These are phyloP conservation scores for Brachyopa scutellaris DNA, from an alignment of 2,888 invertebrate genomes.

Conservation along the genomic window DNA sequence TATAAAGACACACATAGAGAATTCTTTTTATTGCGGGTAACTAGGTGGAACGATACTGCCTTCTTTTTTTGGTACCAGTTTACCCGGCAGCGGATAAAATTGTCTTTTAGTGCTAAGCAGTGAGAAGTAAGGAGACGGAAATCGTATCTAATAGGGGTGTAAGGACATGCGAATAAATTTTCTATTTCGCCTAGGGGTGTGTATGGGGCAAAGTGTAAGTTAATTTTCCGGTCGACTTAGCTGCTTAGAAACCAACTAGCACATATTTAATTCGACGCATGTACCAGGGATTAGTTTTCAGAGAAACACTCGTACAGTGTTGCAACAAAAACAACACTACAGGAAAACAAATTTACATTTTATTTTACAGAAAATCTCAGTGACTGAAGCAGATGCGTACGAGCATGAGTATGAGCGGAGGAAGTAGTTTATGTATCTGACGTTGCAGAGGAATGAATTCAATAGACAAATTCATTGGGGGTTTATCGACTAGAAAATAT, in stretches of 20 bases:
- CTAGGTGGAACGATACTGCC: conserved; percentile 62
- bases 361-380: conserved; percentile 10
- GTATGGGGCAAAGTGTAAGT: conserved; percentile 73
- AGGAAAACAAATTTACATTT: conserved; percentile 42
- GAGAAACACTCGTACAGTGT: background rate
- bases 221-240: conserved; percentile 76
- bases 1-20: background rate
- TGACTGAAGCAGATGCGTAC: background rate
- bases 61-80: conserved; percentile 23
- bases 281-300: conserved; percentile 54
- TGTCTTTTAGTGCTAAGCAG: conserved; percentile 54
- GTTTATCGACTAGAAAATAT: conserved; percentile 45
- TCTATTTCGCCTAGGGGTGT: background rate
- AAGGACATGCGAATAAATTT: conserved; percentile 67
- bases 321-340: background rate
- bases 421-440: conserved; percentile 34
- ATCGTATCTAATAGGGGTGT: conserved; percentile 59
- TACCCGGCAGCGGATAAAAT: conserved; percentile 32
- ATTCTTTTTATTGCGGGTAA: conserved; percentile 60
- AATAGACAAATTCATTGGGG: conserved; percentile 12
- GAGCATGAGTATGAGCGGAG: background rate
- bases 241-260: conserved; percentile 73
- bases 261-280: conserved; percentile 67
- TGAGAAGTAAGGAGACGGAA: conserved; percentile 14
- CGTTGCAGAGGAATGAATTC: conserved; percentile 1